Percentiles rank a stretch among this genome's conserved stretches.
Conservation (phyloP, 2,797 vertebrate genomes). For the Periophthalmus magnuspinnatus region DNA sequence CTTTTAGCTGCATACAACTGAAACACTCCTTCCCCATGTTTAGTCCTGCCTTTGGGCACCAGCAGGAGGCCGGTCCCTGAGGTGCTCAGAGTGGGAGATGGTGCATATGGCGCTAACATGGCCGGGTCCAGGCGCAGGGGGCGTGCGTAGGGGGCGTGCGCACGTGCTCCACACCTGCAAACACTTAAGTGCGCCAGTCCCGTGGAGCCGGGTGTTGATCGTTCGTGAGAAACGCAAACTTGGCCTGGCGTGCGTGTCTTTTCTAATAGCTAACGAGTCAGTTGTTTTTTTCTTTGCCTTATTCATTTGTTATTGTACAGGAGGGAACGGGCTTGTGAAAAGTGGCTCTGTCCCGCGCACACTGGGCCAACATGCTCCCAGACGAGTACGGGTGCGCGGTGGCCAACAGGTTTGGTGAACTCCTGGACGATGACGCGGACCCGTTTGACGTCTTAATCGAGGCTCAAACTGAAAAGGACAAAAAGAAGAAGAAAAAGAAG, state of each 20-base stretch:
- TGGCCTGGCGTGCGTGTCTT: background rate
- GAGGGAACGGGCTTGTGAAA: background rate
- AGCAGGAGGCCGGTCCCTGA: no score
- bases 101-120: no score
- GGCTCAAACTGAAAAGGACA: slow-evolving; percentile 69
- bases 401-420: slow-evolving; percentile 87
- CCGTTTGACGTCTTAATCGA: slow-evolving; percentile 86
- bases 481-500: slow-evolving; percentile 63
- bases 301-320: slow-evolving; percentile 21
- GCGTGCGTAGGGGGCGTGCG: no score
- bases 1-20: no score
- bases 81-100: no score
- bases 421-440: slow-evolving; percentile 89
- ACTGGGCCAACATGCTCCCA: slow-evolving; percentile 72
- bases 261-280: background rate
- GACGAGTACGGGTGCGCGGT: slow-evolving; percentile 87
- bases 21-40: no score
- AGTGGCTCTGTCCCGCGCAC: background rate
- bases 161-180: slow-evolving; percentile 49
- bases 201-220: no score
- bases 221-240: background rate
- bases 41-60: no score
- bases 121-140: no score
- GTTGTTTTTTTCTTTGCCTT: slow-evolving; percentile 5
- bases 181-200: slow-evolving; percentile 45